Conservation (phyloP, 2,888 invertebrate species). For the Calameuta filiformis region DNA sequence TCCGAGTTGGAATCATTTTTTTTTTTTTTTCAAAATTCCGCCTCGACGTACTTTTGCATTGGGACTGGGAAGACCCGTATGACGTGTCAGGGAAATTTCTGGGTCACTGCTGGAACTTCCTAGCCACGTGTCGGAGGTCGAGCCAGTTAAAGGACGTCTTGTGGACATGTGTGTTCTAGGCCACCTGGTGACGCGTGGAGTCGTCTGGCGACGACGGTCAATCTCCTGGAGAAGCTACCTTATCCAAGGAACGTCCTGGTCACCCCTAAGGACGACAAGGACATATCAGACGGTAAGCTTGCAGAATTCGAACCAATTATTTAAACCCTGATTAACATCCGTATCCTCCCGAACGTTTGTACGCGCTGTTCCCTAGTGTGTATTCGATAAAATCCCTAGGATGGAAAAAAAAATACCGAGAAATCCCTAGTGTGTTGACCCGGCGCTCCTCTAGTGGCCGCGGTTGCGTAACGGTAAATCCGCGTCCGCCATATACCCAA, state of each 20-base stretch:
- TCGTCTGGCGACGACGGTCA: slow-evolving; percentile 81
- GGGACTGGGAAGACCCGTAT: neutral
- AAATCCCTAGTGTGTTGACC: neutral
- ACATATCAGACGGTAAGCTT: slow-evolving; percentile 50
- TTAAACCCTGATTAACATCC: neutral
- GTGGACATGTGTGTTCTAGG: slow-evolving; percentile 63
- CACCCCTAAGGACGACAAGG: slow-evolving; percentile 62
- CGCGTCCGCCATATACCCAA: slow-evolving; percentile 9
- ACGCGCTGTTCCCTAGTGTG: neutral
- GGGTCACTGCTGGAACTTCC: neutral
- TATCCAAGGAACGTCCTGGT: slow-evolving; percentile 68
- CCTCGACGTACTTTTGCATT: neutral
- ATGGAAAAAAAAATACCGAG: neutral
- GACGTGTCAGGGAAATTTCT: neutral
- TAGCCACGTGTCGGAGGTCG: neutral
- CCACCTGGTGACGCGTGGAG: slow-evolving; percentile 82
- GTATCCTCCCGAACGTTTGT: neutral
- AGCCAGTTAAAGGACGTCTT: slow-evolving; percentile 16
- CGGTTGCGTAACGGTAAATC: slow-evolving; percentile 57
- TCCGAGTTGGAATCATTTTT: neutral
- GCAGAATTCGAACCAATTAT: neutral
- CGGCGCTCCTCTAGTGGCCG: slow-evolving; percentile 11
- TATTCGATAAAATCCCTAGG: neutral
- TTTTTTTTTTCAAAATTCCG: neutral
- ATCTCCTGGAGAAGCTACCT: slow-evolving; percentile 77